Percentiles rank a stretch among this genome's conserved stretches.
Conservation (phyloP, 2,797 vertebrate species). For the Tolypeutes matacus region DNA sequence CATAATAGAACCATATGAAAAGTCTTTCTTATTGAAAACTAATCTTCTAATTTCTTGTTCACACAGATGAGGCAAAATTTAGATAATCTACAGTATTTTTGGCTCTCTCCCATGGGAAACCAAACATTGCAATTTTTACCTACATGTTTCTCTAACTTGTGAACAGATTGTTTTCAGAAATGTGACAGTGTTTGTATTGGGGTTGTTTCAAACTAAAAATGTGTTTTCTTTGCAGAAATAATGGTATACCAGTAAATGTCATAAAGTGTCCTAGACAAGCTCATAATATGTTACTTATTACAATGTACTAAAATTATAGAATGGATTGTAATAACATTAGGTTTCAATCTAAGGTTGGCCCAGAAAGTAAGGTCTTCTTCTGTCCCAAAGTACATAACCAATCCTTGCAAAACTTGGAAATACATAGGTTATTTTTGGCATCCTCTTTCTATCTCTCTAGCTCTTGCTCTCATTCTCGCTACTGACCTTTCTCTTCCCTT, state of each 20-base stretch:
- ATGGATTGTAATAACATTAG: background rate
- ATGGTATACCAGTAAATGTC: background rate
- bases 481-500: background rate
- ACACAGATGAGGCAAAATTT: background rate
- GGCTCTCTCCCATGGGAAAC: background rate
- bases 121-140: background rate
- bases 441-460: background rate
- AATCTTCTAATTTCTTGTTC: constrained; percentile 15
- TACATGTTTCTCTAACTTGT: background rate
- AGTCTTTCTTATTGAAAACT: background rate
- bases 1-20: background rate
- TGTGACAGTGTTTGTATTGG: background rate
- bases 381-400: background rate
- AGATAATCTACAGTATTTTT: background rate
- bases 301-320: background rate
- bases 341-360: background rate
- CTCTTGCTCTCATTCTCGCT: too few relatives aligned
- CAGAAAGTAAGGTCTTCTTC: background rate
- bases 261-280: background rate
- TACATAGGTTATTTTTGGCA: background rate
- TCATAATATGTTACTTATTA: background rate
- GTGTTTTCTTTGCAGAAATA: background rate
- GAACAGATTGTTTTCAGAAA: background rate
- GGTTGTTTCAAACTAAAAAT: background rate
- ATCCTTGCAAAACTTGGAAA: background rate